Evolutionary conservation across 2,797 vertebrate species (phyloP).

Genomic region (Craterocephalus amniculus): DNA sequence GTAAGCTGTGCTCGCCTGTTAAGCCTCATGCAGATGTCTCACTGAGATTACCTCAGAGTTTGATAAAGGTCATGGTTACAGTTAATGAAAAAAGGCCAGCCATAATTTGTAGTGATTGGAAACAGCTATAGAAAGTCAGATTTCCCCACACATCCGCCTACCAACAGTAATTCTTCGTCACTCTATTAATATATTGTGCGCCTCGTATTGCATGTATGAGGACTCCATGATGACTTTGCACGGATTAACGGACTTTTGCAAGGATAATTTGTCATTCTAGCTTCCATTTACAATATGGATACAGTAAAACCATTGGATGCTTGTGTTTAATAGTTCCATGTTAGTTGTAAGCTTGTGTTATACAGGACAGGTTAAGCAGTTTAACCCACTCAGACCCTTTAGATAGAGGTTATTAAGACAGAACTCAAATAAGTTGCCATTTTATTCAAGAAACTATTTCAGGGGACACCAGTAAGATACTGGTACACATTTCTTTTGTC

Average conservation of each 20-base stretch:
- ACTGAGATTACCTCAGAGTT: background rate
- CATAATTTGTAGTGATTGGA: constrained; percentile 5
- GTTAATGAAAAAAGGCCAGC: constrained; percentile 29
- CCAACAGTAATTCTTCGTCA: background rate
- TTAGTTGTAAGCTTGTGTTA: background rate
- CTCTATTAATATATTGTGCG: background rate
- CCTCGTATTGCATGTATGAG: background rate
- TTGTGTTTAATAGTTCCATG: background rate
- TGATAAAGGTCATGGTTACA: constrained; percentile 14
- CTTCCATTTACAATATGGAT: background rate
- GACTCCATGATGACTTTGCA: background rate
- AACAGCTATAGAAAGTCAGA: background rate
- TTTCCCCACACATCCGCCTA: background rate
- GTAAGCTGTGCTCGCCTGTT: constrained; percentile 1
- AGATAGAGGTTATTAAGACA: background rate
- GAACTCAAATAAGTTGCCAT: background rate
- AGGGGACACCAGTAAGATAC: background rate
- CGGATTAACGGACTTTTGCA: no score
- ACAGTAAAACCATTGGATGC: background rate
- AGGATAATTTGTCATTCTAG: no score
- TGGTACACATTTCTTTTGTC: background rate
- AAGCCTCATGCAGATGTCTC: constrained; percentile 6
- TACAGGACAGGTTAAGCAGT: background rate
- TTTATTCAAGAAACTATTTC: background rate
- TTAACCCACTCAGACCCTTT: background rate